Base-by-base conservation (phyloP, 2,113 vertebrate species). In the Lucifuga dentata region DNA sequence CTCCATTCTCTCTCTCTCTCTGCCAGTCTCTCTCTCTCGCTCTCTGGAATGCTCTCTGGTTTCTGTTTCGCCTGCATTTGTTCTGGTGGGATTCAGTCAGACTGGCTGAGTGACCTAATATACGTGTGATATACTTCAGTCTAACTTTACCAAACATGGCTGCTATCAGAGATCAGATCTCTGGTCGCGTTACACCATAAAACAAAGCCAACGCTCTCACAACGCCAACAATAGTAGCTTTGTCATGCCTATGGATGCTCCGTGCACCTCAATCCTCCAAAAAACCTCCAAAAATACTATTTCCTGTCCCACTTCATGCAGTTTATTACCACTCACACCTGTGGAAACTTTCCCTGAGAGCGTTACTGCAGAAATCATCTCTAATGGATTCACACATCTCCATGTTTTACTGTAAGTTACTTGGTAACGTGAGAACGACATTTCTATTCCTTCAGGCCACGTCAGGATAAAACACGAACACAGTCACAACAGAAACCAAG, bases 121-220 rank as follows among this genome's bases (percentile, higher is more conserved):
- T 74, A 65, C 67, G 55, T 64, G 73, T 81, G 86, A 89, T 87
- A 85, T 80, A 87, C 88, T 74, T 74, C 45, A 72, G 73, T 89
- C 87, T 90, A 85, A 84, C 84, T 86, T 83, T 84, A 90, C 86
- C 86, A 89, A 89, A 90, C 79, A 73, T 43, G 81, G 72, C 62
- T 60, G 77, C 84, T 91, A 90, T 91, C 88, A 7, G 62, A 82
- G 84, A 85, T 65, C 78, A 72, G 77, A 81, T 88, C 86, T 50
- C 86, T 82, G 90, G 86, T 92, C 89, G 80, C 81, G 39, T 92
- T 92, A 92, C 89, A 79, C 66, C 73, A 89, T 91, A 87, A 90
- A 85, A 92, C 91, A 92, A 92, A 88, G 82, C 53, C 82, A 85
- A 89, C 77, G 84, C 81, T 92, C 87, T 85, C 83, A 84, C 78